A percentile compares a stretch with the other conserved stretches of the same genome.
phyloP scores from a whole-genome alignment of 2,113 vertebrate species.

The Megaceryle torquata region DNA sequence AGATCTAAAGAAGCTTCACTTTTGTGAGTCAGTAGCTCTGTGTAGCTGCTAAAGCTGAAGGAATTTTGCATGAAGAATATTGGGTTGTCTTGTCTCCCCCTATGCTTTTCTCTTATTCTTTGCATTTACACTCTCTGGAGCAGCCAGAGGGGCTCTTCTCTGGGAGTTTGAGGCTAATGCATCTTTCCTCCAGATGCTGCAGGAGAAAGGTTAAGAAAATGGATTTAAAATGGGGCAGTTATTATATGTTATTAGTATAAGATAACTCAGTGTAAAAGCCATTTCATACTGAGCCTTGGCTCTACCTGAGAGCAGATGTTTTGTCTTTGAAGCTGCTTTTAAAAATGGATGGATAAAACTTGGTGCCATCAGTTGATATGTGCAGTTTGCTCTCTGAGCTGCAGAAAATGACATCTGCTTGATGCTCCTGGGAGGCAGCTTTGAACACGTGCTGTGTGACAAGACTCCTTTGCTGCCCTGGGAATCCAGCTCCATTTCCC shows the following conservation, averaged over 20 bases:
- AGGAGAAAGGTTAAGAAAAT: neutral
- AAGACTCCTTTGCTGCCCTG: neutral
- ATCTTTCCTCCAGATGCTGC: neutral
- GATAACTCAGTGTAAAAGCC: neutral
- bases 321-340: conserved; percentile 3
- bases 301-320: conserved; percentile 17
- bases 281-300: neutral
- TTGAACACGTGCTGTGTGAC: accelerated
- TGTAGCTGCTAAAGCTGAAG: neutral
- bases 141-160: neutral
- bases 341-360: neutral
- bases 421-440: neutral
- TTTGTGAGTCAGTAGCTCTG: neutral
- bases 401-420: accelerated
- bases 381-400: neutral
- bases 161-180: neutral
- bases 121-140: neutral
- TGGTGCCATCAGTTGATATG: accelerated
- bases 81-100: neutral
- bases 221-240: neutral
- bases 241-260: neutral
- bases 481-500: neutral
- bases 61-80: neutral
- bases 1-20: neutral
- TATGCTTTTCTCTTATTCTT: neutral